A percentile compares a stretch with the other conserved stretches of the same genome.
These are phyloP conservation scores for Pollenia amentaria DNA, from an alignment of 2,888 invertebrate genomes.

Conservation along the genomic window DNA sequence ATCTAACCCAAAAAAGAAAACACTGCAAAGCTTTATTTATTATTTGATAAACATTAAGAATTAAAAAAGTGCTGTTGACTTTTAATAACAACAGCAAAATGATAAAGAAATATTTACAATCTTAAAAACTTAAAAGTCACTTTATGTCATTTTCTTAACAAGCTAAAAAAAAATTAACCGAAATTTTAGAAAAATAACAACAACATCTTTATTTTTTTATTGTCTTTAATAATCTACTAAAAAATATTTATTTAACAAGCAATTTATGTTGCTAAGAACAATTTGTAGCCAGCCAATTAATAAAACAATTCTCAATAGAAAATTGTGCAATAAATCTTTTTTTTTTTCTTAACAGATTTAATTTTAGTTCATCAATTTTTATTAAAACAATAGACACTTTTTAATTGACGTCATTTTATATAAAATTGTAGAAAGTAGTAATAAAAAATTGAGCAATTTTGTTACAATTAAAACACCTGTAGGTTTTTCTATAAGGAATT, in stretches of 20 bases:
- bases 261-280: slow-evolving; percentile 15
- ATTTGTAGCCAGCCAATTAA: slow-evolving; percentile 48
- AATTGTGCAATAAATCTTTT: slow-evolving; percentile 29
- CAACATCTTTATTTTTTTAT: background rate
- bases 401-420: slow-evolving; percentile 60
- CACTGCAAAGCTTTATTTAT: slow-evolving; percentile 37
- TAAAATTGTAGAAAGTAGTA: slow-evolving; percentile 2
- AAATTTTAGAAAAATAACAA: background rate
- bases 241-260: slow-evolving; percentile 9
- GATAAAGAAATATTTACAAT: slow-evolving; percentile 26
- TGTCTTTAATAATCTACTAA: background rate
- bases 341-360: slow-evolving; percentile 30
- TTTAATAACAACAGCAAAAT: background rate
- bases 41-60: slow-evolving; percentile 19
- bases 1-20: background rate
- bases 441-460: slow-evolving; percentile 52
- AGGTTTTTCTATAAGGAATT: slow-evolving; percentile 60
- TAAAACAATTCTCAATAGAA: slow-evolving; percentile 17
- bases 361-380: slow-evolving; percentile 35
- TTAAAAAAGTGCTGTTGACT: slow-evolving; percentile 9
- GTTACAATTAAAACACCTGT: slow-evolving; percentile 66
- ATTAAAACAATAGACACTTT: slow-evolving; percentile 55
- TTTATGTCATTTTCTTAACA: slow-evolving; percentile 9
- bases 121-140: slow-evolving; percentile 2
- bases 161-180: background rate